phyloP scores from a whole-genome alignment of 2,797 vertebrate genomes.

The Hylomyscus alleni region DNA sequence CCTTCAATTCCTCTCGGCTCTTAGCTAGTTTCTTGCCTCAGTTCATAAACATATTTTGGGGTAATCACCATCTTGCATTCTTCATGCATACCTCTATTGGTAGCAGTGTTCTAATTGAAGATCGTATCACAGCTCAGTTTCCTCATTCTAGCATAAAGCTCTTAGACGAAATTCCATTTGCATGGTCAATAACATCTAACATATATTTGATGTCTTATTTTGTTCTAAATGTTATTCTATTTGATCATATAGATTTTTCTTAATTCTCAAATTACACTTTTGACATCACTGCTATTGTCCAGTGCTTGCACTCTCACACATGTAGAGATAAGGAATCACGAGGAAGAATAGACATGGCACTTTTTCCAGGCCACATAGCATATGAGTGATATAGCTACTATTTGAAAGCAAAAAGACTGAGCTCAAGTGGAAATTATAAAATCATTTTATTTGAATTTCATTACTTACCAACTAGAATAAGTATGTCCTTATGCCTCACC shows the following conservation, averaged over 20 bases:
- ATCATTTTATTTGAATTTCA: not conserved
- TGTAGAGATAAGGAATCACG: not conserved
- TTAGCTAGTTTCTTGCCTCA: not conserved
- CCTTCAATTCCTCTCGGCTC: not conserved
- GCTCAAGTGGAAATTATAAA: not conserved
- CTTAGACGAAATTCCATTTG: not conserved
- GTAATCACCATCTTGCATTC: not conserved
- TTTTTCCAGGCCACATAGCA: not conserved
- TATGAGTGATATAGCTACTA: not conserved
- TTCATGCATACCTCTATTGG: not conserved
- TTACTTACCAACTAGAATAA: not conserved
- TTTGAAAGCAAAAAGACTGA: not conserved
- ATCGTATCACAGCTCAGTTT: not conserved
- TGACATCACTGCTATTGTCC: not conserved
- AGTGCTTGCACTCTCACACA: not conserved
- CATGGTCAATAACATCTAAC: not conserved
- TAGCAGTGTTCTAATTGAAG: not conserved
- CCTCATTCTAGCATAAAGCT: not conserved
- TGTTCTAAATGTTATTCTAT: not conserved
- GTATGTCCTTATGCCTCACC: not conserved
- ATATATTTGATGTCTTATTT: not conserved
- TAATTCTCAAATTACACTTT: not conserved
- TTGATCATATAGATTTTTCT: not conserved
- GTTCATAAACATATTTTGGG: too few species aligned
- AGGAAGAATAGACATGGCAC: not conserved